Evolutionary conservation across 2,113 vertebrate species (phyloP).

Genomic region (Narcine bancroftii): DNA sequence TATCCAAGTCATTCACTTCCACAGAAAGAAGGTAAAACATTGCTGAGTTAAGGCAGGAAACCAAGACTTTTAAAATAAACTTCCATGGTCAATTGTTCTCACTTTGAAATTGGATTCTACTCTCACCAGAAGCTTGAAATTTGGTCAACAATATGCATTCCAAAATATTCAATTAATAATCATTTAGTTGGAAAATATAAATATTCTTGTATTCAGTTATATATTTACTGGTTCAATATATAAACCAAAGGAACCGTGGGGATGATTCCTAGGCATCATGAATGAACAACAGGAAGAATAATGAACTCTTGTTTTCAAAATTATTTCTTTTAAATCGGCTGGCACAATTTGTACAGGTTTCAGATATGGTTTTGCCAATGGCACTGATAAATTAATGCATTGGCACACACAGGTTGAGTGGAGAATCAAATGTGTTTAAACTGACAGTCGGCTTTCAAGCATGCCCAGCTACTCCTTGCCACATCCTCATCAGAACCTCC

Average conservation of each 20-base stretch:
- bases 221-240: not conserved
- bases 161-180: not conserved
- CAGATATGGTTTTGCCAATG: not conserved
- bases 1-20: not conserved
- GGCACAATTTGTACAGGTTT: not conserved
- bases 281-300: not conserved
- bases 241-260: not conserved
- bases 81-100: not conserved
- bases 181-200: conserved; percentile 32
- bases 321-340: not conserved
- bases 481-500: not conserved
- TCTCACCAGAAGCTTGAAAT: not conserved
- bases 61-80: not conserved
- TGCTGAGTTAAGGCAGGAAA: not conserved
- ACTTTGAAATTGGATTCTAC: not conserved
- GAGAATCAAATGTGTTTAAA: not conserved
- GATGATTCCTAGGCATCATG: not conserved
- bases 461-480: no score
- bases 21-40: not conserved
- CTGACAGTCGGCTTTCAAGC: not conserved
- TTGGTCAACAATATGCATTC: not conserved
- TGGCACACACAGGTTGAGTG: not conserved
- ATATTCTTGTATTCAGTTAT: no score
- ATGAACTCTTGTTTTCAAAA: not conserved
- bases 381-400: not conserved